Evolutionary conservation across 2,888 invertebrate species (phyloP).

Genomic region (Biston betularia): DNA sequence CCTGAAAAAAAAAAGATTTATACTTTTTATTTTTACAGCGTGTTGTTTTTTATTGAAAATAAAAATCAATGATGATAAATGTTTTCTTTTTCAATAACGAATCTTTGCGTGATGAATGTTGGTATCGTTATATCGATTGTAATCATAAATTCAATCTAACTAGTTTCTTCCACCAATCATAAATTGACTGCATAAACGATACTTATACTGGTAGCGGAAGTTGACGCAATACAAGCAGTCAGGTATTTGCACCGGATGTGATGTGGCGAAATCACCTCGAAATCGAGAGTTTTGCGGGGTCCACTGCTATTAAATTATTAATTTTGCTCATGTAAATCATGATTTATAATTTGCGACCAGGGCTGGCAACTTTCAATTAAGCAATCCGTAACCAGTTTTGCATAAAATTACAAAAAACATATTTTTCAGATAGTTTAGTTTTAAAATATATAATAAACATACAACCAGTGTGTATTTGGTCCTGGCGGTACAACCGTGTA

Average conservation of each 20-base stretch:
- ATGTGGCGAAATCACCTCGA: slow-evolving; percentile 34
- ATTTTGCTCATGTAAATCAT: slow-evolving; percentile 33
- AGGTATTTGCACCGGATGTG: slow-evolving; percentile 33
- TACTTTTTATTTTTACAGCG: not conserved
- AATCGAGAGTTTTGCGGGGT: slow-evolving; percentile 33
- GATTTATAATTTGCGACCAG: slow-evolving; percentile 29
- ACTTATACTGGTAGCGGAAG: slow-evolving; percentile 22
- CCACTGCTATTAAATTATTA: slow-evolving; percentile 30
- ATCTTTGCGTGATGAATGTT: not conserved
- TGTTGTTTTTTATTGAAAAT: no score
- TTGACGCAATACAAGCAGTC: slow-evolving; percentile 27
- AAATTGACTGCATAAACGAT: slow-evolving; percentile 17
- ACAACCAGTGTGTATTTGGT: no score
- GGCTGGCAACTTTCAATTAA: not conserved
- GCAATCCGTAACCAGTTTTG: not conserved
- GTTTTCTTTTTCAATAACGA: no score
- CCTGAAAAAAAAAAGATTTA: no score
- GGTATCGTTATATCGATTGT: not conserved
- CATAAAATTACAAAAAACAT: not conserved
- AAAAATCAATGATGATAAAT: no score
- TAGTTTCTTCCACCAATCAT: slow-evolving; percentile 3
- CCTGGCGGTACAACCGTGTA: no score
- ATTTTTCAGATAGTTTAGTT: no score
- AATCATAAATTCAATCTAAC: not conserved
- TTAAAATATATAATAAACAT: no score